These are phyloP conservation scores for Cromileptes altivelis DNA, from an alignment of 2,113 vertebrate species.

Conservation along the genomic window DNA sequence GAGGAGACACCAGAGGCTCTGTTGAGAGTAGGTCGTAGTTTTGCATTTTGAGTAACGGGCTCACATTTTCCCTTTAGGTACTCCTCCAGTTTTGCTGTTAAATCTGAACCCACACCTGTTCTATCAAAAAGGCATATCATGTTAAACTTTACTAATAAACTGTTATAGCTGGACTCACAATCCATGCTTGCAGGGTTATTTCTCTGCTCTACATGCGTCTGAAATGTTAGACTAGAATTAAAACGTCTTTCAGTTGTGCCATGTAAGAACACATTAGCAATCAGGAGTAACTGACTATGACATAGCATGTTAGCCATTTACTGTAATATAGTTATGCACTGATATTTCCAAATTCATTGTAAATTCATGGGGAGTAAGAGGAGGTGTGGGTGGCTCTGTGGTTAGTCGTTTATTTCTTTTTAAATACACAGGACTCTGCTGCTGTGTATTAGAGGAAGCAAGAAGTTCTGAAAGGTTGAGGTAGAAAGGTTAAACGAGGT, in stretches of 20 bases:
- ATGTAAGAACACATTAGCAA: not conserved
- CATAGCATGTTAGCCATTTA: not conserved
- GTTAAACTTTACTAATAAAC: not conserved
- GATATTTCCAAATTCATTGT: slow-evolving; percentile 37
- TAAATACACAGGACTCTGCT: not conserved
- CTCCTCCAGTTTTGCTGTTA: not conserved
- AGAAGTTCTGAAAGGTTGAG: slow-evolving; percentile 39
- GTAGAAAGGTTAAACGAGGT: slow-evolving; percentile 60
- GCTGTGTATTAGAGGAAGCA: not conserved
- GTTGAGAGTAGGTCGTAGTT: not conserved
- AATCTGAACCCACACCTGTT: not conserved
- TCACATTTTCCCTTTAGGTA: not conserved
- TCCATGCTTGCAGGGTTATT: not conserved
- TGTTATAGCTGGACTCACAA: not conserved
- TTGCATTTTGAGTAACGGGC: slow-evolving; percentile 6
- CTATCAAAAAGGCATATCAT: not conserved
- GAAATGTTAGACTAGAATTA: not conserved
- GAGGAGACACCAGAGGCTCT: not conserved
- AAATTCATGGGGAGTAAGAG: slow-evolving; percentile 9
- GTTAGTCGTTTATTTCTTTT: not conserved
- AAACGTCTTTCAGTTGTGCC: not conserved
- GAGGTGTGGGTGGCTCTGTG: slow-evolving; percentile 25
- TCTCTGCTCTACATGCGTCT: not conserved
- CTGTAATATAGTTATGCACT: not conserved
- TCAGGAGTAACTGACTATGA: not conserved